These are phyloP conservation scores for Illadopsis cleaveri DNA, from an alignment of 2,113 vertebrate species.

Conservation along the genomic window DNA sequence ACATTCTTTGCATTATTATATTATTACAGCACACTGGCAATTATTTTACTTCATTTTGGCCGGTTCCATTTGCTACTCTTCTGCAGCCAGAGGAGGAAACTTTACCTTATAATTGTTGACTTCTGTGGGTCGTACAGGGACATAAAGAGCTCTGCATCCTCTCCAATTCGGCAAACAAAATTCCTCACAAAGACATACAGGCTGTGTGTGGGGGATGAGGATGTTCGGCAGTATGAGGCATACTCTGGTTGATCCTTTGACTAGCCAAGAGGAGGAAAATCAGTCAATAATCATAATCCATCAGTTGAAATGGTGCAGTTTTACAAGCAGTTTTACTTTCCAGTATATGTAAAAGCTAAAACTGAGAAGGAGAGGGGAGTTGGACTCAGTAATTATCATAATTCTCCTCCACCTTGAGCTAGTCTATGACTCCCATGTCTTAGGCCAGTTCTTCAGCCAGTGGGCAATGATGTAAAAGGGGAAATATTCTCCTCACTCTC, in stretches of 20 bases:
- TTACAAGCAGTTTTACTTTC: background rate
- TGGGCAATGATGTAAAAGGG: background rate
- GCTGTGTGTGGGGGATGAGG: constrained; percentile 93
- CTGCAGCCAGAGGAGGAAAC: background rate
- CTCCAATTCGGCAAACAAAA: constrained; percentile 96
- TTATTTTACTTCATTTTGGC: background rate
- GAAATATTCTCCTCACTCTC: background rate
- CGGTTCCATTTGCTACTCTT: background rate
- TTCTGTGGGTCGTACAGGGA: constrained; percentile 92
- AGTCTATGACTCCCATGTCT: background rate
- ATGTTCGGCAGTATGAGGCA: constrained; percentile 84
- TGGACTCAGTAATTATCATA: background rate
- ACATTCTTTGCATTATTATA: background rate
- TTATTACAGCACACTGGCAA: background rate
- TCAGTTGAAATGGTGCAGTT: background rate
- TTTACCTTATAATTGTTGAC: constrained; percentile 88
- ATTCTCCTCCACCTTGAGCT: background rate
- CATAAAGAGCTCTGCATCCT: constrained; percentile 98
- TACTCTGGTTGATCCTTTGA: constrained; percentile 89
- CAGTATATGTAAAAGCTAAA: background rate
- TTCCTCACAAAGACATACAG: constrained; percentile 96
- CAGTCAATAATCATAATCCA: background rate
- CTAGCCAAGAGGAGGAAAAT: constrained; percentile 60
- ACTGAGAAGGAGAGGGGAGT: background rate
- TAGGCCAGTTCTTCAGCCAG: background rate